A percentile compares a stretch with the other conserved stretches of the same genome.
Evolutionary conservation across 2,797 vertebrate genomes (phyloP).

Genomic region (Brotula barbata): DNA sequence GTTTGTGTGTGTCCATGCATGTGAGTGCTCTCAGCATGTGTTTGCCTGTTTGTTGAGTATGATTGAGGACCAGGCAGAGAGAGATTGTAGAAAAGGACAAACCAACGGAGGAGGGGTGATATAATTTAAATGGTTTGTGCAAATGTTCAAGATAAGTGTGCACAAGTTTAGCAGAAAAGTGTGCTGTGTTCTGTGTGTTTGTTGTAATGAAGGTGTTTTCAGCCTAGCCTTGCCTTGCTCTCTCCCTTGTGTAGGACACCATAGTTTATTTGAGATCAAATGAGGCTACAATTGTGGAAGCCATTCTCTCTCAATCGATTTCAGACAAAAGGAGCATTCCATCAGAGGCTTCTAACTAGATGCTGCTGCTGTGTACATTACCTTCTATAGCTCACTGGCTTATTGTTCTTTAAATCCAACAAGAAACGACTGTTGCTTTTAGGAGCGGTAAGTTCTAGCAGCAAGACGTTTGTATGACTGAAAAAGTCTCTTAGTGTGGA

Average conservation of each 20-base stretch:
- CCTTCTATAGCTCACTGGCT: conserved; percentile 16
- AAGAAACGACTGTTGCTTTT: conserved; percentile 6
- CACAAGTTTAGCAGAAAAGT: too few species aligned
- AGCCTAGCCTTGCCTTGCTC: conserved; percentile 39
- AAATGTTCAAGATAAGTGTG: conserved; percentile 22
- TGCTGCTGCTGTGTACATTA: conserved; percentile 31
- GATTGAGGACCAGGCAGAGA: conserved; percentile 57
- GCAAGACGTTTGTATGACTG: too few species aligned
- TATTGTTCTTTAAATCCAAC: conserved; percentile 28
- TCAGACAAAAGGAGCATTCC: conserved; percentile 69
- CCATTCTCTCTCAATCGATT: conserved; percentile 65
- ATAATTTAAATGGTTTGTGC: conserved; percentile 47
- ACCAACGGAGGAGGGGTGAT: conserved; percentile 35
- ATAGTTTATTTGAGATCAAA: conserved; percentile 72
- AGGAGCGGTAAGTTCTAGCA: conserved; percentile 5
- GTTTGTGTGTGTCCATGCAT: conserved; percentile 18
- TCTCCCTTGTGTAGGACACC: conserved; percentile 51
- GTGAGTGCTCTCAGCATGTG: conserved; percentile 23
- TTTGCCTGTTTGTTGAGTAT: conserved; percentile 56
- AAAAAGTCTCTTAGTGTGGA: too few species aligned
- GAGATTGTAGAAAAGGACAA: conserved; percentile 48
- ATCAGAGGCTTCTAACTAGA: conserved; percentile 59
- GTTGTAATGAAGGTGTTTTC: conserved; percentile 63
- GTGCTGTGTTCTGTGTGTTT: conserved; percentile 38
- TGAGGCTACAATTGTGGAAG: conserved; percentile 68